Evolutionary conservation across 1,140 invertebrate species (phyloP), one percentile per base, ranked within the genome.

Genomic region (Agrypnia vestita): DNA sequence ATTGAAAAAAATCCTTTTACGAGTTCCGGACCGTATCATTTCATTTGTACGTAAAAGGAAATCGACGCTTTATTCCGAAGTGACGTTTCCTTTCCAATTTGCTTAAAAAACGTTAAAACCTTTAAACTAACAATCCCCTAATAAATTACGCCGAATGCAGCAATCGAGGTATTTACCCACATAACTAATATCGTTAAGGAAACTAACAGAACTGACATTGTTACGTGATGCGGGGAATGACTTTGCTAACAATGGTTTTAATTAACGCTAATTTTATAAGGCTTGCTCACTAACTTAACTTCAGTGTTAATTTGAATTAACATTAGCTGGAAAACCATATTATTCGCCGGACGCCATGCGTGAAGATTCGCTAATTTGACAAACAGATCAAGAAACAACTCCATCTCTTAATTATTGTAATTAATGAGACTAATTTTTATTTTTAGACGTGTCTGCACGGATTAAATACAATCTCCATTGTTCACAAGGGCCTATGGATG

Each of bases 181-280:
- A 17, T 17, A 56, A 56, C 19, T 56, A 56, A 56, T 56, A 56
- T 56, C 11, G 53, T 56, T 59, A 21, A 59, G 21, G 1, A 59
- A 21, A 12, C 4, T 21, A 59, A 59, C 55, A 59, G 21, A 59
- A 15, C 21, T 21, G 55, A 59, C 55, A 59, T 59, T 59, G 55
- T 59, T 59, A 13, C 21, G 0, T 0, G 55, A 59, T 59, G 15
- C 55, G 21, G 55, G 55, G 15, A 59, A 59, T 21, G 12, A 9
- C 7, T 59, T 59, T 0, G 55, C 61, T 64, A 64, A 64, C 61
- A 64, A 64, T 64, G 25, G 19, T 13, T 43, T 43, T 13, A 64
- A 64, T 64, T 44, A 64, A 51, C 11, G 25, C 61, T 64, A 64
- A 64, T 64, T 64, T 7, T 35, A 62, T 62, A 35, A 11, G 13